phyloP scores from a whole-genome alignment of 2,113 vertebrate genomes.

The Oncorhynchus tshawytscha region DNA sequence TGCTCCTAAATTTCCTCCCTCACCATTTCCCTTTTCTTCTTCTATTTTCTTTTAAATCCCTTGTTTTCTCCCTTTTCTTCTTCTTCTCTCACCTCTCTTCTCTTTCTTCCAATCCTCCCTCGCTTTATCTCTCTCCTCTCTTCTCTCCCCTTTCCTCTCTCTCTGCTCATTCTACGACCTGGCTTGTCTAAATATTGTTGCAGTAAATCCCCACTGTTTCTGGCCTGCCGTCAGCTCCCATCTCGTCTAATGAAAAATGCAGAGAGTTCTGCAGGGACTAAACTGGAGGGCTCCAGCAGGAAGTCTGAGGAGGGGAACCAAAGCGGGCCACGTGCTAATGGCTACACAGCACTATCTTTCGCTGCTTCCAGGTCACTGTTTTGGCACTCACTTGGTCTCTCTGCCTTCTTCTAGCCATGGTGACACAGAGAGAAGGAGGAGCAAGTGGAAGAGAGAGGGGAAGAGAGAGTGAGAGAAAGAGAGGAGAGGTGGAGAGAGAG shows the following conservation, averaged over 20 bases:
- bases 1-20: background rate
- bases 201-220: constrained; percentile 53
- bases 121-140: constrained; percentile 1
- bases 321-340: constrained; percentile 19
- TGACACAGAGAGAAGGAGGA: background rate
- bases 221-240: constrained; percentile 56
- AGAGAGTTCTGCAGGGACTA: constrained; percentile 35
- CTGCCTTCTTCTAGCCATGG: background rate
- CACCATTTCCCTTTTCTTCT: background rate
- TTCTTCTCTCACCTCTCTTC: background rate
- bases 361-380: constrained; percentile 45
- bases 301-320: constrained; percentile 12
- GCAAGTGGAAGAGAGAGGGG: background rate
- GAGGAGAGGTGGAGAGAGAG: too few species aligned
- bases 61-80: background rate
- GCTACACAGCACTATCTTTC: constrained; percentile 47
- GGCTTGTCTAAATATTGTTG: constrained; percentile 67
- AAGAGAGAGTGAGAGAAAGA: background rate
- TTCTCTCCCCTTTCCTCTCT: background rate
- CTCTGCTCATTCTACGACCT: constrained; percentile 37
- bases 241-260: constrained; percentile 64
- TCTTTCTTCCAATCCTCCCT: background rate
- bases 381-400: constrained; percentile 19
- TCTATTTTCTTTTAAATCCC: background rate
- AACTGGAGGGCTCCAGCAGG: constrained; percentile 26